These are phyloP conservation scores for Lasioglossum baleicum DNA, from an alignment of 1,140 invertebrate genomes.

Conservation along the genomic window DNA sequence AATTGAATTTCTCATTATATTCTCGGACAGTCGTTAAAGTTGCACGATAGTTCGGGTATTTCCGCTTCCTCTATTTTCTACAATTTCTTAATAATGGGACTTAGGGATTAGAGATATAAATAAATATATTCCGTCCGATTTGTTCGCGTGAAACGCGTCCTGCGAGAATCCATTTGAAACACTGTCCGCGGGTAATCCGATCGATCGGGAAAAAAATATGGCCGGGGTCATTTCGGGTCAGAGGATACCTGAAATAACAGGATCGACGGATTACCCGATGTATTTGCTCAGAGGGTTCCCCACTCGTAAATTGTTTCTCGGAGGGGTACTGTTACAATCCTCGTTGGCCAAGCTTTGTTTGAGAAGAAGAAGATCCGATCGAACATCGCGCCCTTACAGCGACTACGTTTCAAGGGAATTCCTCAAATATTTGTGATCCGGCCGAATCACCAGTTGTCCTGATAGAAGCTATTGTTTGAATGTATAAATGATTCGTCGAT, in stretches of 20 bases:
- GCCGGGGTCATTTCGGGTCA: slow-evolving; percentile 41
- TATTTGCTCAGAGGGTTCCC: slow-evolving; percentile 58
- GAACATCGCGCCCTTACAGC: slow-evolving; percentile 5
- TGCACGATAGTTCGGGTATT: no score
- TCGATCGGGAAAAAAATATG: slow-evolving; percentile 43
- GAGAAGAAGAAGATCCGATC: neutral
- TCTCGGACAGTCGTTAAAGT: no score
- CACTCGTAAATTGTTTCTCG: slow-evolving; percentile 53
- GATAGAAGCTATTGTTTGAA: neutral
- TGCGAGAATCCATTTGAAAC: slow-evolving; percentile 43
- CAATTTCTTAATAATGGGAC: no score
- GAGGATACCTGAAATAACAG: slow-evolving; percentile 62
- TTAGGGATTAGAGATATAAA: no score
- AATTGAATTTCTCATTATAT: no score
- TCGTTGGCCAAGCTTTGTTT: slow-evolving; percentile 32
- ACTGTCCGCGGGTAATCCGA: slow-evolving; percentile 47
- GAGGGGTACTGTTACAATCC: slow-evolving; percentile 15
- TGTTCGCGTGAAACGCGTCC: neutral
- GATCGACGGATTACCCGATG: slow-evolving; percentile 53
- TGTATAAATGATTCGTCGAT: neutral
- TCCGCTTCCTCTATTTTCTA: no score
- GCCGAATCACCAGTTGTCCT: neutral
- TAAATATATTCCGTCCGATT: neutral
- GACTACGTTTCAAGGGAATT: neutral
- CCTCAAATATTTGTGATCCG: neutral